These are phyloP conservation scores for Eptatretus burgeri DNA, from an alignment of 2,113 vertebrate species.

Conservation along the genomic window DNA sequence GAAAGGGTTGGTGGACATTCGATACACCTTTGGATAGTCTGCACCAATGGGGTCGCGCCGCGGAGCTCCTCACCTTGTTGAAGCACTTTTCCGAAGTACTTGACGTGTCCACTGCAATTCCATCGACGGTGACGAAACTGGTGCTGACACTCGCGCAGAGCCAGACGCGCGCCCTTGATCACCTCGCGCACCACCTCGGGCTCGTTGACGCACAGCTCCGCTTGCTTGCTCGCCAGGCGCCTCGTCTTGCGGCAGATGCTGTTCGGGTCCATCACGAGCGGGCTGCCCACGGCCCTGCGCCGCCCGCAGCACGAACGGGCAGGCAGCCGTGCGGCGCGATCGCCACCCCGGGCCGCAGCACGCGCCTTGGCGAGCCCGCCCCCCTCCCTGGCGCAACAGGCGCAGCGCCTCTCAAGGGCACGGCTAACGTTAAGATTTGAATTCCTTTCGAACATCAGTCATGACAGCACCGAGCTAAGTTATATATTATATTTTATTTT, in stretches of 20 bases:
- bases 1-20: too few species aligned
- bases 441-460: too few species aligned
- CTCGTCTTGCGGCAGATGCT: constrained; percentile 9
- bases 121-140: constrained; percentile 8
- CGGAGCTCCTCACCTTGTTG: constrained; percentile 6
- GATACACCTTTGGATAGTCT: too few species aligned
- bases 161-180: constrained; percentile 9
- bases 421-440: too few species aligned
- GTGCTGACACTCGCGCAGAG: constrained; percentile 7
- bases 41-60: too few species aligned
- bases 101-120: constrained; percentile 8
- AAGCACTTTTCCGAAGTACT: constrained; percentile 8
- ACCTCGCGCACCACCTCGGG: constrained; percentile 9
- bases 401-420: too few species aligned
- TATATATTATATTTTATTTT: too few species aligned
- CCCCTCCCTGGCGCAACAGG: too few species aligned
- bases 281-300: constrained; percentile 8
- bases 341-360: too few species aligned
- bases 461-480: too few species aligned
- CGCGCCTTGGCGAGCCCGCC: too few species aligned
- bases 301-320: neutral
- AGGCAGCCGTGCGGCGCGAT: neutral
- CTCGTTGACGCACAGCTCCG: constrained; percentile 8
- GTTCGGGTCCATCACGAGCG: constrained; percentile 8
- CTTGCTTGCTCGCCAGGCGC: constrained; percentile 8